A percentile compares a stretch with the other conserved stretches of the same genome.
Conservation (phyloP, 2,797 vertebrate genomes). For the Miichthys miiuy region DNA sequence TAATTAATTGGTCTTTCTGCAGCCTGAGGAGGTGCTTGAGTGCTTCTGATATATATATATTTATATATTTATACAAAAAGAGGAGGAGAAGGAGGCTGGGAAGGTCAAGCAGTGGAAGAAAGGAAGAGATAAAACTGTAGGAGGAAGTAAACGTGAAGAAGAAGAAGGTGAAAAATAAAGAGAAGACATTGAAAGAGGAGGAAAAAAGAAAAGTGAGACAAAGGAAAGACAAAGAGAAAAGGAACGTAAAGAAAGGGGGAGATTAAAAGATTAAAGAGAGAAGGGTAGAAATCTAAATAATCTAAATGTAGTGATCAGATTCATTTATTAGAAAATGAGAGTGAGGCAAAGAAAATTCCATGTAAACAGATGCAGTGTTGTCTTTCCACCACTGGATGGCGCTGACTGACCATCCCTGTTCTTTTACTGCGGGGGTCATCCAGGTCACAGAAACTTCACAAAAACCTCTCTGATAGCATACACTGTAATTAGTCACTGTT, state of each 20-base stretch:
- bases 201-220: not conserved
- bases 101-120: not conserved
- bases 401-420: not conserved
- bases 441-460: not conserved
- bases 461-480: not conserved
- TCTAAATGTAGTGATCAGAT: not conserved
- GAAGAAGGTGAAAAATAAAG: not conserved
- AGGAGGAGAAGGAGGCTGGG: not conserved
- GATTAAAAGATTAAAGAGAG: too few relatives aligned
- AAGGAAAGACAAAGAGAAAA: not conserved
- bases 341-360: not conserved
- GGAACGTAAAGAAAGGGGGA: not conserved
- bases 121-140: not conserved
- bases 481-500: not conserved
- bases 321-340: not conserved
- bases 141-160: not conserved
- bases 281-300: too few relatives aligned
- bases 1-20: constrained; percentile 50
- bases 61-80: not conserved
- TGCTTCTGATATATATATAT: not conserved
- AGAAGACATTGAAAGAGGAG: not conserved
- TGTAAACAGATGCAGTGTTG: not conserved
- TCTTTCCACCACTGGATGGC: constrained; percentile 28
- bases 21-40: constrained; percentile 33
- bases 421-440: rapidly evolving